Evolutionary conservation across 2,888 invertebrate genomes (phyloP).

Genomic region (Latrodectus hesperus): DNA sequence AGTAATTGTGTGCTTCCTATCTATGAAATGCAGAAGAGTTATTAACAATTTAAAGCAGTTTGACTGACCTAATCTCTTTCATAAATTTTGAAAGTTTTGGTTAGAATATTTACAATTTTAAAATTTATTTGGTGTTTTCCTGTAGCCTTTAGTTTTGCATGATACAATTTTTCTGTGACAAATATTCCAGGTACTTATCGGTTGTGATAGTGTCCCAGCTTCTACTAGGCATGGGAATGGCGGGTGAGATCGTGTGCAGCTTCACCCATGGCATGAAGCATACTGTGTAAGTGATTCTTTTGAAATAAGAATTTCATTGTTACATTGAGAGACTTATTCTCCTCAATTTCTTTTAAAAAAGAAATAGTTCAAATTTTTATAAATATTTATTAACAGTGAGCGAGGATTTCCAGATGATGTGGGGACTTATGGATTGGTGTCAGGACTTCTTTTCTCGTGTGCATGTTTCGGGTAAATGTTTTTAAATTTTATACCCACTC

Average conservation of each 20-base stretch:
- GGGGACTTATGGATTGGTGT: conserved; percentile 90
- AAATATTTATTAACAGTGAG: conserved; percentile 70
- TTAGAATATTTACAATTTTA: too few species aligned
- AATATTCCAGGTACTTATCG: conserved; percentile 79
- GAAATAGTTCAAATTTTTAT: background rate
- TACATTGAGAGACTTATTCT: too few species aligned
- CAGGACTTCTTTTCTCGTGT: conserved; percentile 91
- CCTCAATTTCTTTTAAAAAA: too few species aligned
- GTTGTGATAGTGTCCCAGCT: conserved; percentile 78
- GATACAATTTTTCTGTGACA: too few species aligned
- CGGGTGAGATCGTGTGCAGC: conserved; percentile 49
- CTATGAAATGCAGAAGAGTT: too few species aligned
- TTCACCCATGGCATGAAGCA: conserved; percentile 66
- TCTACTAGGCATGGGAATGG: conserved; percentile 60
- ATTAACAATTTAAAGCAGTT: too few species aligned
- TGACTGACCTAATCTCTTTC: too few species aligned
- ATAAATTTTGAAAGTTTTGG: too few species aligned
- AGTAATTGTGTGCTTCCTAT: too few species aligned
- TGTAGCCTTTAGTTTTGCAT: too few species aligned
- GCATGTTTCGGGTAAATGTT: conserved; percentile 65
- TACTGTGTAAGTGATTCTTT: conserved; percentile 47
- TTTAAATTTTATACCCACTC: background rate
- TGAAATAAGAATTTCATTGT: too few species aligned
- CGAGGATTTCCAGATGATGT: conserved; percentile 84
- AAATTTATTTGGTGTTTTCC: too few species aligned